phyloP scores from a whole-genome alignment of 2,797 vertebrate species.

The Aeoliscus strigatus region DNA sequence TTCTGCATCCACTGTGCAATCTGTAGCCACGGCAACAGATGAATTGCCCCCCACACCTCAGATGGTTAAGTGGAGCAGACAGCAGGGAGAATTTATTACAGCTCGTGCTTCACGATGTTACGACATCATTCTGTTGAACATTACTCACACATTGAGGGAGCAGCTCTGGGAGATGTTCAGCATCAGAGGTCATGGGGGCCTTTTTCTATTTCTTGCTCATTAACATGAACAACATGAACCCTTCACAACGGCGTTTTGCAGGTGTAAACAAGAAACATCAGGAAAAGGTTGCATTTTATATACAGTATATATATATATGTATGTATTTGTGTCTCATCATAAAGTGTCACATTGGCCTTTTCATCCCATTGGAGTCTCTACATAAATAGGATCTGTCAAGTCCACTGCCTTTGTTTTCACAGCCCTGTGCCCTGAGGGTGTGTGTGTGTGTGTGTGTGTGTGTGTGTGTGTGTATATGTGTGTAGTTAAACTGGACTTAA shows the following conservation, averaged over 20 bases:
- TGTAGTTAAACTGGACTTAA: constrained; percentile 57
- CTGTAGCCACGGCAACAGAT: constrained; percentile 67
- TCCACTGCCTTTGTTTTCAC: constrained; percentile 49
- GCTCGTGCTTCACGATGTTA: constrained; percentile 57
- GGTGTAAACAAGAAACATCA: no score
- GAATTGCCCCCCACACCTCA: constrained; percentile 61
- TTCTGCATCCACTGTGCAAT: constrained; percentile 53
- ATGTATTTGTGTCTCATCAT: constrained; percentile 1
- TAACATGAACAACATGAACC: no score
- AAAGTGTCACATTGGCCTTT: constrained; percentile 43
- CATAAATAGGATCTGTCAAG: constrained; percentile 54
- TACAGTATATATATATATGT: constrained; percentile 1
- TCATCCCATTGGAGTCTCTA: constrained; percentile 46
- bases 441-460: background rate
- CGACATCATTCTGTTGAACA: constrained; percentile 48
- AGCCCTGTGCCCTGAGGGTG: constrained; percentile 28
- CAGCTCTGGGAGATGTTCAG: constrained; percentile 25
- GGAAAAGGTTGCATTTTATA: no score
- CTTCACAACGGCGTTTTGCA: no score
- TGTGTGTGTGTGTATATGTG: no score
- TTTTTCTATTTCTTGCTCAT: no score
- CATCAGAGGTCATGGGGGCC: no score
- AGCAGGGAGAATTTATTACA: constrained; percentile 66
- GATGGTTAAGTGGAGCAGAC: constrained; percentile 71
- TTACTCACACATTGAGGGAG: constrained; percentile 49